Evolutionary conservation across 2,113 vertebrate species (phyloP).

Genomic region (Ahaetulla prasina): DNA sequence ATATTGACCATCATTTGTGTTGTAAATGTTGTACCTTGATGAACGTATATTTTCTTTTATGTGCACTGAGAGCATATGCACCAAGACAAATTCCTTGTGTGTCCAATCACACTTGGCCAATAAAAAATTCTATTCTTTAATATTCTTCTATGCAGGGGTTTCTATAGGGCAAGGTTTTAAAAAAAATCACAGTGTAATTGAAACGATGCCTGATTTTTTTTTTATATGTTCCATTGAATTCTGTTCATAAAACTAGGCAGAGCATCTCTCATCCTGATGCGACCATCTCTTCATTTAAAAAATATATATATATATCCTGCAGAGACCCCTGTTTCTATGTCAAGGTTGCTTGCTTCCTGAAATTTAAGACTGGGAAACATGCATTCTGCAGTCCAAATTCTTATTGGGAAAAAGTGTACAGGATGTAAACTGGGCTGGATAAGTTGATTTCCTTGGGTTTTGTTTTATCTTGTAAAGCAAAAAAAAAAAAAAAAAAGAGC

Average conservation of each 20-base stretch:
- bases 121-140: too few species aligned
- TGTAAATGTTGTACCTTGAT: too few species aligned
- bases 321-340: neutral
- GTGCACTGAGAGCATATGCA: too few species aligned
- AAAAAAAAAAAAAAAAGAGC: neutral
- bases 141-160: neutral
- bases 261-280: neutral
- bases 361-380: conserved; percentile 8
- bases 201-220: neutral
- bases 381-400: neutral
- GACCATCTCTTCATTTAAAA: neutral
- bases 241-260: neutral
- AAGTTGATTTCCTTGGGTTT: neutral
- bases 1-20: too few species aligned
- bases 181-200: neutral
- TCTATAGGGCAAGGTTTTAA: neutral
- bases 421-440: neutral
- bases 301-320: neutral
- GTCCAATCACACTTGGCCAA: too few species aligned
- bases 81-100: too few species aligned
- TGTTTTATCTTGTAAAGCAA: neutral
- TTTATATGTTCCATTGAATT: neutral
- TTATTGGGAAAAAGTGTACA: neutral
- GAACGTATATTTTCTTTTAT: too few species aligned
- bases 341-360: neutral